Evolutionary conservation across 2,113 vertebrate species (phyloP).

Genomic region (Peromyscus leucopus): DNA sequence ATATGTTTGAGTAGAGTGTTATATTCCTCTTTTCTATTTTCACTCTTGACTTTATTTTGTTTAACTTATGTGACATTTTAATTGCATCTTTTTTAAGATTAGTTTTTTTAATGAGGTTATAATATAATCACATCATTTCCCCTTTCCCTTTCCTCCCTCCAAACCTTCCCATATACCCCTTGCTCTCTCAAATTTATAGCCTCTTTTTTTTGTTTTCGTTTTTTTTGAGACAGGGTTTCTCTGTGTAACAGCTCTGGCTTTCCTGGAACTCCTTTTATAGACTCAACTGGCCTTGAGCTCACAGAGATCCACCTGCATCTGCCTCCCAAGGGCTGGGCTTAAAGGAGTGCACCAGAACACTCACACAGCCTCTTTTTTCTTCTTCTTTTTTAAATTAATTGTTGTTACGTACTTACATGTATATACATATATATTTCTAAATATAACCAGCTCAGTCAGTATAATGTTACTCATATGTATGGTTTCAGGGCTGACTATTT

Average conservation of each 20-base stretch:
- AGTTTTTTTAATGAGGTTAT: neutral
- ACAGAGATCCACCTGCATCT: neutral
- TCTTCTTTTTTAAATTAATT: neutral
- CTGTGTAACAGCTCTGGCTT: neutral
- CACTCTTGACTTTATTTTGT: neutral
- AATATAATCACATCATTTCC: neutral
- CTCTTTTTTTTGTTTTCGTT: neutral
- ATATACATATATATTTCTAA: neutral
- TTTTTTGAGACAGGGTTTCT: neutral
- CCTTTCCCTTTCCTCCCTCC: neutral
- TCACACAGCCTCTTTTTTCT: neutral
- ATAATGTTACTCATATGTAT: neutral
- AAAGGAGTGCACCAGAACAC: neutral
- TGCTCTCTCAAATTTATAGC: neutral
- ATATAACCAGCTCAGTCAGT: neutral
- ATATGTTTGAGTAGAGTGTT: neutral
- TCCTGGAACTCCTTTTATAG: neutral
- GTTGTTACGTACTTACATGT: neutral
- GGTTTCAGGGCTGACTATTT: neutral
- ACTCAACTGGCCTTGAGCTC: neutral
- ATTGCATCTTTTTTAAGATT: neutral
- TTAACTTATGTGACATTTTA: neutral
- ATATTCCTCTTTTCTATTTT: neutral
- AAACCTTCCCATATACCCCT: neutral
- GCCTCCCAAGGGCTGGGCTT: neutral